These are phyloP conservation scores for Grammomys surdaster DNA, from an alignment of 2,113 vertebrate genomes.

Conservation along the genomic window DNA sequence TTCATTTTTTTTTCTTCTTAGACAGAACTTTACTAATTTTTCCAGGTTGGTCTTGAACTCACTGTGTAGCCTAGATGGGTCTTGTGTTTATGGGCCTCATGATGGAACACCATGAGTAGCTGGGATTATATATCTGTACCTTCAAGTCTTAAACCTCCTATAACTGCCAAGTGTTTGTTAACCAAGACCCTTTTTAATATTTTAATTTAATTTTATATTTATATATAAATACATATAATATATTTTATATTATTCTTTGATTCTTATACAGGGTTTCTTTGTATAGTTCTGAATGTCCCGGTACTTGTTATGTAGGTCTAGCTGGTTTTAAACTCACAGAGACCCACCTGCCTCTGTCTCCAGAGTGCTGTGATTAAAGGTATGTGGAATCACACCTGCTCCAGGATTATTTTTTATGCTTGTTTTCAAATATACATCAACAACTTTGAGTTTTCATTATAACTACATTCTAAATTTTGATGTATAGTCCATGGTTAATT, in stretches of 20 bases:
- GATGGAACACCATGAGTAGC: neutral
- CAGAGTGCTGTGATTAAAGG: neutral
- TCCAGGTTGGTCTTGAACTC: neutral
- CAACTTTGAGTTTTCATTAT: neutral
- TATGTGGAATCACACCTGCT: neutral
- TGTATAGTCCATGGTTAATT: neutral
- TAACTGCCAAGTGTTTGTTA: neutral
- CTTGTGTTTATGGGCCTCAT: neutral
- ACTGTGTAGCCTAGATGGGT: neutral
- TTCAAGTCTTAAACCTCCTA: neutral
- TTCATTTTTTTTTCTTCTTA: neutral
- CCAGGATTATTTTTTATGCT: neutral
- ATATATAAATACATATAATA: no score
- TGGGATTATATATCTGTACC: neutral
- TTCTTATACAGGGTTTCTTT: neutral
- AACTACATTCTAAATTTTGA: neutral
- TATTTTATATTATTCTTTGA: neutral
- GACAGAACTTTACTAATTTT: neutral
- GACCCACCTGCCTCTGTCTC: neutral
- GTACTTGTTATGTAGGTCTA: neutral
- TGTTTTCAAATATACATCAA: neutral
- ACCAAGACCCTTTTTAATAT: neutral
- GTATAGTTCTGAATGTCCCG: neutral
- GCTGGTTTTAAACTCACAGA: neutral
- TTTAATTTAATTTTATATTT: no score